Conservation (phyloP, 1,140 invertebrate species). For the Cotesia chilonis region DNA sequence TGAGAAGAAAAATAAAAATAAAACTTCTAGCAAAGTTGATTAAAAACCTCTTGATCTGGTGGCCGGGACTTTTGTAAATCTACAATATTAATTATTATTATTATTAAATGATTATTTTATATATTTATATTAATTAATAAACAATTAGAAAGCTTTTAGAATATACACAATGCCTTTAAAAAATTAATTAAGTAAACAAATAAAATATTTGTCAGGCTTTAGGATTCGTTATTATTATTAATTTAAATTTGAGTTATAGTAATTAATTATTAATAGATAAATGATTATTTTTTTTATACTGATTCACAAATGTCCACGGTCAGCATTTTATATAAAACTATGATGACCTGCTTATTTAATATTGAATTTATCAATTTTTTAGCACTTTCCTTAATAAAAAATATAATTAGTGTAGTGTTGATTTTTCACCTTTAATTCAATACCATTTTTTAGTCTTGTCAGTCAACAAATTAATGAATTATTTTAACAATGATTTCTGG, state of each 20-base stretch:
- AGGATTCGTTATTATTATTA: too few relatives aligned
- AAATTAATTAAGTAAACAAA: constrained; percentile 8
- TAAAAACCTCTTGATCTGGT: constrained; percentile 49
- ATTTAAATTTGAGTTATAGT: not conserved
- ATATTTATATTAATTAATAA: constrained; percentile 6
- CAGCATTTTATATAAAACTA: constrained; percentile 53
- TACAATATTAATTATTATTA: constrained; percentile 36
- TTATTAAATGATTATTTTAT: constrained; percentile 11
- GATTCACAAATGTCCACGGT: constrained; percentile 53
- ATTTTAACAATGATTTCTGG: constrained; percentile 48
- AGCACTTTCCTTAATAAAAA: constrained; percentile 58
- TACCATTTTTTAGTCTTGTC: not conserved
- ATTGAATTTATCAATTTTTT: constrained; percentile 43
- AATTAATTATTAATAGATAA: not conserved
- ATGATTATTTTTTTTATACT: constrained; percentile 22
- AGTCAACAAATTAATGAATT: constrained; percentile 56
- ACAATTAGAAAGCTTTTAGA: not conserved
- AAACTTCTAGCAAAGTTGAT: constrained; percentile 42
- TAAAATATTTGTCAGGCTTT: too few relatives aligned
- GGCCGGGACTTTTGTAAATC: constrained; percentile 55
- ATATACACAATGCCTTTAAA: constrained; percentile 8
- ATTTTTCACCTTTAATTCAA: constrained; percentile 15
- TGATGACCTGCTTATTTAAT: constrained; percentile 50
- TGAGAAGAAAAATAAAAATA: constrained; percentile 13
- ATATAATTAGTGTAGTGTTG: constrained; percentile 57